These are phyloP conservation scores for Tipula vernalis DNA, from an alignment of 2,888 invertebrate species.

Conservation along the genomic window DNA sequence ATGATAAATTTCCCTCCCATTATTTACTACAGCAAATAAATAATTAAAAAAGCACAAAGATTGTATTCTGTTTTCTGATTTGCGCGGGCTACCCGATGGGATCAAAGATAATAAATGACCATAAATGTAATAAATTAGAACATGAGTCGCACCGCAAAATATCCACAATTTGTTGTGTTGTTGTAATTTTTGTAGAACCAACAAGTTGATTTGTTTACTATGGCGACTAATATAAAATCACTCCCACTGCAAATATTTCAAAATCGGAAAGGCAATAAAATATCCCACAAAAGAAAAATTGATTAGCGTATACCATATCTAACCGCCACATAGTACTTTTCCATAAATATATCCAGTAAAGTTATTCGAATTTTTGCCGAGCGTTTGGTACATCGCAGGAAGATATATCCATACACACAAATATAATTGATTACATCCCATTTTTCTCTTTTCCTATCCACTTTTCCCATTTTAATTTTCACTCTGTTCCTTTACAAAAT, in stretches of 20 bases:
- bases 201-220: not conserved
- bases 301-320: not conserved
- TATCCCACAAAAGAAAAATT: not conserved
- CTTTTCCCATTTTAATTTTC: not conserved
- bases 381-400: not conserved
- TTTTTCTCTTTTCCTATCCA: not conserved
- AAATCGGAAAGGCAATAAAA: not conserved
- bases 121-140: not conserved
- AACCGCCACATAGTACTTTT: too few species aligned
- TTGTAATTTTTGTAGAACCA: not conserved
- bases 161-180: not conserved
- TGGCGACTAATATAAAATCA: not conserved
- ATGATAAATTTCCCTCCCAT: too few species aligned
- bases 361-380: not conserved
- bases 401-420: not conserved
- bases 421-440: not conserved
- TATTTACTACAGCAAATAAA: too few species aligned
- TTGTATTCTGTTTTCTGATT: too few species aligned
- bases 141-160: not conserved
- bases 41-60: too few species aligned
- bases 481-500: not conserved
- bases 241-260: not conserved
- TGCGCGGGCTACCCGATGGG: too few species aligned
- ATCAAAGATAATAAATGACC: not conserved
- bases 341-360: not conserved